Conservation (phyloP, 2,888 invertebrate genomes). For the Euplagia quadripunctaria region DNA sequence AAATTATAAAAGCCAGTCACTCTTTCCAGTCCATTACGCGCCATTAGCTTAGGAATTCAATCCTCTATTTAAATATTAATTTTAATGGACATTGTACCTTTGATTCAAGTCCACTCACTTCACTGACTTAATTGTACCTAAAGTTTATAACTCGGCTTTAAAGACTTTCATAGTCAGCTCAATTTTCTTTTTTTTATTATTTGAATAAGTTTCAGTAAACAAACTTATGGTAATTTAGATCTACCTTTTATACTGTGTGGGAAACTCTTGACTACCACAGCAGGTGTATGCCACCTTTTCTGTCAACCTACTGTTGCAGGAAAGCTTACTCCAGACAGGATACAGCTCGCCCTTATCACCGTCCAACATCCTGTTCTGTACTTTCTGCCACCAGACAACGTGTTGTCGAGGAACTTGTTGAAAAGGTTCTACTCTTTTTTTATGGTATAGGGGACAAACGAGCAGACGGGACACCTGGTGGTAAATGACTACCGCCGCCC, state of each 20-base stretch:
- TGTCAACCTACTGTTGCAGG: background rate
- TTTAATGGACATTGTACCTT: constrained; percentile 19
- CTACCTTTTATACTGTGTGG: background rate
- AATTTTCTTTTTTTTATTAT: background rate
- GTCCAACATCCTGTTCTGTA: background rate
- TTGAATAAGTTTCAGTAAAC: background rate
- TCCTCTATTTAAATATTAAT: constrained; percentile 32
- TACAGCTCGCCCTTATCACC: background rate
- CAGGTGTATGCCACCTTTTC: background rate
- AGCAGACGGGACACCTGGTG: too few species aligned
- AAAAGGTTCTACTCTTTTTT: too few species aligned
- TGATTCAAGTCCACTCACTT: constrained; percentile 9
- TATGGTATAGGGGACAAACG: too few species aligned
- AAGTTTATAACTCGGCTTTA: background rate
- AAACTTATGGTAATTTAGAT: too few species aligned
- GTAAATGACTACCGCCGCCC: too few species aligned
- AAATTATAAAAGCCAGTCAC: constrained; percentile 21
- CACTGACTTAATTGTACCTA: background rate
- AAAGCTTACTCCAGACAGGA: background rate
- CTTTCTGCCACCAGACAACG: background rate
- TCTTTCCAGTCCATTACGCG: constrained; percentile 29
- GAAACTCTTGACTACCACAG: too few species aligned
- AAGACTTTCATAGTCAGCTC: background rate
- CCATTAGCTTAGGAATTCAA: constrained; percentile 37
- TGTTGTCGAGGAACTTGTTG: background rate